Conservation (phyloP, 1,140 invertebrate genomes). For the Diplogasteroides magnus region DNA sequence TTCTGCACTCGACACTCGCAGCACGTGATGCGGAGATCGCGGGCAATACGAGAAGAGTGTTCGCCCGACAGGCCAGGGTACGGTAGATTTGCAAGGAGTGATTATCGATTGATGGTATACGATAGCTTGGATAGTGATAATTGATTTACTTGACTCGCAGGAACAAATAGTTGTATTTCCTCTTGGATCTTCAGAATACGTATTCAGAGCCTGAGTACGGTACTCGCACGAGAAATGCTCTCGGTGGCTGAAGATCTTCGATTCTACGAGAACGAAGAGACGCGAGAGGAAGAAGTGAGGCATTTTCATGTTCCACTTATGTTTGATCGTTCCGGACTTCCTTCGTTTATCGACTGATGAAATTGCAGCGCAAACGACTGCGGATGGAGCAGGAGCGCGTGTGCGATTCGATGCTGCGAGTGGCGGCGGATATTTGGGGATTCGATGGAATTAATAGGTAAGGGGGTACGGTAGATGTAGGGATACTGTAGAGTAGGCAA, state of each 20-base stretch:
- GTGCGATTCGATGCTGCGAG: neutral
- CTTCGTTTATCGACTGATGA: too few species aligned
- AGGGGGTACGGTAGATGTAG: too few species aligned
- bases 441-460: neutral
- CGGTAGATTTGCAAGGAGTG: neutral
- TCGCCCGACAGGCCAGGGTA: neutral
- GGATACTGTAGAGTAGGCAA: too few species aligned
- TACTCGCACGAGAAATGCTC: too few species aligned
- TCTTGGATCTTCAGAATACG: too few species aligned
- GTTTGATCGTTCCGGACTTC: neutral
- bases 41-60: neutral
- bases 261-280: too few species aligned
- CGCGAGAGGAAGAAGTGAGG: too few species aligned
- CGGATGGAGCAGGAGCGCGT: neutral
- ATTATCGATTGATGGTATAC: neutral
- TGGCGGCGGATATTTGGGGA: neutral
- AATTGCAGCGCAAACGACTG: too few species aligned
- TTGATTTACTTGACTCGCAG: neutral
- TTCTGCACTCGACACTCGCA: neutral
- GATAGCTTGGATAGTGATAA: neutral
- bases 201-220: too few species aligned
- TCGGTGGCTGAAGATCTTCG: too few species aligned
- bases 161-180: too few species aligned
- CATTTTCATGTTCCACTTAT: too few species aligned
- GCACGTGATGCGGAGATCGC: neutral